Evolutionary conservation across 2,888 invertebrate species (phyloP).

Genomic region (Arge pagana): DNA sequence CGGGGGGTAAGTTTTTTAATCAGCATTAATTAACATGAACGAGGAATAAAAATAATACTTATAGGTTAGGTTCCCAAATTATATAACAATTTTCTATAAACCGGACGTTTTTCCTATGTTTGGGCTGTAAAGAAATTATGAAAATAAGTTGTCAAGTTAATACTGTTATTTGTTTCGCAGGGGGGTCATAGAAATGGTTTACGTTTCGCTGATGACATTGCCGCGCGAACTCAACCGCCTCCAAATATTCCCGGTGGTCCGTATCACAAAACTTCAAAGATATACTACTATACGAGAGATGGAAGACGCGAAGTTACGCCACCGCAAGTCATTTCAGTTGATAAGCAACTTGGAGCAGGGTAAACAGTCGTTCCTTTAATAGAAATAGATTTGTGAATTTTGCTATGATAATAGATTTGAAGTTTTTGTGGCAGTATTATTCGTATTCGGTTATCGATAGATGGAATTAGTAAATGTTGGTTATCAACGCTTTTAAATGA

Average conservation of each 20-base stretch:
- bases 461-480: too few species aligned
- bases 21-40: background rate
- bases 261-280: conserved; percentile 75
- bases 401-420: too few species aligned
- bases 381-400: too few species aligned
- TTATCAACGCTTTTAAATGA: too few species aligned
- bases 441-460: too few species aligned
- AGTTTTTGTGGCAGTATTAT: too few species aligned
- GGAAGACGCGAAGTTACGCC: conserved; percentile 78
- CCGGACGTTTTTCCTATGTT: background rate
- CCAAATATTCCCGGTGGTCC: conserved; percentile 84
- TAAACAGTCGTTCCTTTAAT: too few species aligned
- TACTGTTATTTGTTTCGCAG: conserved; percentile 57
- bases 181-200: conserved; percentile 66
- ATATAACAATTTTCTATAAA: background rate
- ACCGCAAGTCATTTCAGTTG: conserved; percentile 63
- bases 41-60: background rate
- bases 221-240: conserved; percentile 79
- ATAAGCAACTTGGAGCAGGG: conserved; percentile 57
- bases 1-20: conserved; percentile 23
- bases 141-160: background rate
- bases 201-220: conserved; percentile 69
- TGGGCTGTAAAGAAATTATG: background rate
- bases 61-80: background rate
- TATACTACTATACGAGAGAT: conserved; percentile 86